phyloP scores from a whole-genome alignment of 2,113 vertebrate species.

The Urocolius indicus region DNA sequence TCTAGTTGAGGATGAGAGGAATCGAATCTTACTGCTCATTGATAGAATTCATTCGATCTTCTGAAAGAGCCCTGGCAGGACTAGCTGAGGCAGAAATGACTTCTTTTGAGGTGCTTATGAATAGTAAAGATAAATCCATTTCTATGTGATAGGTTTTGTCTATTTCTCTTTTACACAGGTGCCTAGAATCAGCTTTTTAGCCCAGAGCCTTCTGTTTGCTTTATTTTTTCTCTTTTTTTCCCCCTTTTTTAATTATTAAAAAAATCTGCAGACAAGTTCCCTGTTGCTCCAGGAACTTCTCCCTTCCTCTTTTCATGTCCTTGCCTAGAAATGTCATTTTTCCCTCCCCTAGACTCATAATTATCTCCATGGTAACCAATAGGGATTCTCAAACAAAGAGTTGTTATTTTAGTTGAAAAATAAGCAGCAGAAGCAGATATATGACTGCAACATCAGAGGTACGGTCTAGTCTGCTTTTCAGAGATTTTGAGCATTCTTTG shows the following conservation, averaged over 20 bases:
- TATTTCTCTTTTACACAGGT: neutral
- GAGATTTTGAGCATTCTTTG: neutral
- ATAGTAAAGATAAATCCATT: neutral
- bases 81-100: neutral
- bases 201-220: neutral
- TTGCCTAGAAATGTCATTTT: neutral
- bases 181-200: neutral
- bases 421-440: neutral
- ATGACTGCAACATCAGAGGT: neutral
- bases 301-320: neutral
- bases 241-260: neutral
- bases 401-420: conserved; percentile 9
- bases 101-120: neutral
- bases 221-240: too few relatives aligned
- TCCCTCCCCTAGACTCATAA: neutral
- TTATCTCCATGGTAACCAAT: conserved; percentile 33
- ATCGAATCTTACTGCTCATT: neutral
- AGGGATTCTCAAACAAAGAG: neutral
- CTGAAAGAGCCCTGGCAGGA: neutral
- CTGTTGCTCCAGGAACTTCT: neutral
- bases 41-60: neutral
- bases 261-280: neutral
- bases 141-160: neutral
- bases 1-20: neutral
- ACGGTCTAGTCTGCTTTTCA: neutral